phyloP scores from a whole-genome alignment of 2,797 vertebrate genomes.

The Lutra lutra region DNA sequence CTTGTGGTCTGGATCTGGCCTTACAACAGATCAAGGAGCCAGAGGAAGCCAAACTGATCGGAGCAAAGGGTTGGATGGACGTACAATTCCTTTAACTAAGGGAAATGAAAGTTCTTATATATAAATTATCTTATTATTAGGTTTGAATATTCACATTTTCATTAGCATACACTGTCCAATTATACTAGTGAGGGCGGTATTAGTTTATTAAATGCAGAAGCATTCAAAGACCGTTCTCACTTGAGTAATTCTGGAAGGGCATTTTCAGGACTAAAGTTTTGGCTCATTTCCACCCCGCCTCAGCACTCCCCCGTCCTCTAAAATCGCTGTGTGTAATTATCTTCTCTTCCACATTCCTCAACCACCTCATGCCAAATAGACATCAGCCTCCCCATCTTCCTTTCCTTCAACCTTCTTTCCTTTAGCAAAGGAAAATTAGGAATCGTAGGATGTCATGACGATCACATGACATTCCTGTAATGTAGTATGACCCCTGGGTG shows the following conservation, averaged over 20 bases:
- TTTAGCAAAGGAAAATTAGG: background rate
- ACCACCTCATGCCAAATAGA: background rate
- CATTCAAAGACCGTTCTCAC: background rate
- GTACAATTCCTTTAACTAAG: background rate
- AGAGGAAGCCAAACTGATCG: background rate
- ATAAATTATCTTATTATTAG: background rate
- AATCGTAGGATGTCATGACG: background rate
- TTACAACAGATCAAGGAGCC: background rate
- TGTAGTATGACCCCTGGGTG: background rate
- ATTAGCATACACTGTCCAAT: background rate
- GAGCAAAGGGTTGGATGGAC: background rate
- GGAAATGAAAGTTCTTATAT: background rate
- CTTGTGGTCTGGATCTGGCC: background rate
- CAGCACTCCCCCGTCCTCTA: background rate
- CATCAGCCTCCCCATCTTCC: background rate
- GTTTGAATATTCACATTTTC: background rate
- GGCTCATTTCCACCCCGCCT: background rate
- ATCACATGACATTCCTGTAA: background rate
- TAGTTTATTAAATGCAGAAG: background rate
- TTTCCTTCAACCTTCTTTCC: background rate
- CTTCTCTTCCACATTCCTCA: background rate
- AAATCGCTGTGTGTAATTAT: background rate
- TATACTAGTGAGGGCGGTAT: background rate
- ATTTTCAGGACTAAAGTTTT: background rate
- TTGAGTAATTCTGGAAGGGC: background rate